Percentiles rank a stretch among this genome's conserved stretches.
phyloP scores from a whole-genome alignment of 1,140 invertebrate species.

The Latrodectus geometricus region DNA sequence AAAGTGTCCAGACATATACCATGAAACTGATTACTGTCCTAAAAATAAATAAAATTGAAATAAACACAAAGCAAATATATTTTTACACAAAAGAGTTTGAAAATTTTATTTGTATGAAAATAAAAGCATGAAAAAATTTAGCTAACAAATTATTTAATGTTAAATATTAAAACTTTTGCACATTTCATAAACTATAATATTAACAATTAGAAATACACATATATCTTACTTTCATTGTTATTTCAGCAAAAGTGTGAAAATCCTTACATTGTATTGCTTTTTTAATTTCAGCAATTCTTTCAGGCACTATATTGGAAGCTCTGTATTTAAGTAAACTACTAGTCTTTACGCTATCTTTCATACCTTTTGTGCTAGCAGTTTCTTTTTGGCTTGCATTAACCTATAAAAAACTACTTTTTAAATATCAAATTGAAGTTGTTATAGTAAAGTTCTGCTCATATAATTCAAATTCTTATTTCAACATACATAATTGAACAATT shows the following conservation, averaged over 20 bases:
- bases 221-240: conserved; percentile 85
- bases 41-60: conserved; percentile 46
- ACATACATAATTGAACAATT: too few relatives aligned
- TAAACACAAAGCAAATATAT: too few relatives aligned
- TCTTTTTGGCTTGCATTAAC: conserved; percentile 88
- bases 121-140: too few relatives aligned
- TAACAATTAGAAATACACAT: not conserved
- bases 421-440: not conserved
- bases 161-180: too few relatives aligned
- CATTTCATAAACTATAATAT: too few relatives aligned
- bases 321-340: conserved; percentile 86
- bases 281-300: conserved; percentile 78
- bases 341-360: conserved; percentile 85
- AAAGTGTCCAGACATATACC: conserved; percentile 93
- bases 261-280: conserved; percentile 83
- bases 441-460: too few relatives aligned
- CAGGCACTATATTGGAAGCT: conserved; percentile 78
- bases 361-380: conserved; percentile 89
- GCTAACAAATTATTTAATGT: too few relatives aligned
- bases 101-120: too few relatives aligned
- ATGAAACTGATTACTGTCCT: conserved; percentile 98
- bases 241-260: conserved; percentile 88
- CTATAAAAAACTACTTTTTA: conserved; percentile 67
- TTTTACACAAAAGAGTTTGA: too few relatives aligned
- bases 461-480: too few relatives aligned